Conservation (phyloP, 2,797 vertebrate genomes). For the Siniperca obscura region DNA sequence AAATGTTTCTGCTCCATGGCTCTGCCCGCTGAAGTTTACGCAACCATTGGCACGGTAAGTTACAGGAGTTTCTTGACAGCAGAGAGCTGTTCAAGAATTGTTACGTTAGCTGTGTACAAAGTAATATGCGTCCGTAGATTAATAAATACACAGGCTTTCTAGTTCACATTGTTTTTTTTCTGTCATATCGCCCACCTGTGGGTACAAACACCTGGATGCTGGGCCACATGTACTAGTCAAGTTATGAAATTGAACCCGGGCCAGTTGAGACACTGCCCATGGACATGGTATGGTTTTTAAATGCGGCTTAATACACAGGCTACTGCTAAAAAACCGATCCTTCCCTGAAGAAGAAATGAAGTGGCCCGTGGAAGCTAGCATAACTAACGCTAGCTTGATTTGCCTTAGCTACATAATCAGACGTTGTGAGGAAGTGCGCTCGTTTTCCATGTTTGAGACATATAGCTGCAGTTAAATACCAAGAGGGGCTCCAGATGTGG, state of each 20-base stretch:
- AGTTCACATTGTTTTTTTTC: too few relatives aligned
- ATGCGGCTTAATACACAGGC: not conserved
- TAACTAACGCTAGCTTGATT: not conserved
- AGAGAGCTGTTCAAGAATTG: not conserved
- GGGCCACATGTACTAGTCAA: too few relatives aligned
- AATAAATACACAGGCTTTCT: not conserved
- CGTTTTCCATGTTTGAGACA: not conserved
- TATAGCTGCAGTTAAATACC: not conserved
- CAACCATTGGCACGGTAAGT: too few relatives aligned
- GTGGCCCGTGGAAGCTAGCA: not conserved
- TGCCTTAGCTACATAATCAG: not conserved
- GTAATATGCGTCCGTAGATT: not conserved
- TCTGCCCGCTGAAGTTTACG: too few relatives aligned
- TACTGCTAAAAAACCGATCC: not conserved
- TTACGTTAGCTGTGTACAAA: too few relatives aligned
- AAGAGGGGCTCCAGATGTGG: not conserved
- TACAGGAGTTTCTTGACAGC: too few relatives aligned
- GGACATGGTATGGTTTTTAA: not conserved
- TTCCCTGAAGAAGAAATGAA: too few relatives aligned
- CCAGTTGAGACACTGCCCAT: not conserved
- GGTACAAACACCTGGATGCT: not conserved
- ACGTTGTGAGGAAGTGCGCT: not conserved
- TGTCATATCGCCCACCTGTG: not conserved
- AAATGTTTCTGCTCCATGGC: not conserved
- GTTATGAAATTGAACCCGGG: too few relatives aligned